Evolutionary conservation across 1,140 invertebrate species (phyloP).

Genomic region (Drosophila biarmipes): DNA sequence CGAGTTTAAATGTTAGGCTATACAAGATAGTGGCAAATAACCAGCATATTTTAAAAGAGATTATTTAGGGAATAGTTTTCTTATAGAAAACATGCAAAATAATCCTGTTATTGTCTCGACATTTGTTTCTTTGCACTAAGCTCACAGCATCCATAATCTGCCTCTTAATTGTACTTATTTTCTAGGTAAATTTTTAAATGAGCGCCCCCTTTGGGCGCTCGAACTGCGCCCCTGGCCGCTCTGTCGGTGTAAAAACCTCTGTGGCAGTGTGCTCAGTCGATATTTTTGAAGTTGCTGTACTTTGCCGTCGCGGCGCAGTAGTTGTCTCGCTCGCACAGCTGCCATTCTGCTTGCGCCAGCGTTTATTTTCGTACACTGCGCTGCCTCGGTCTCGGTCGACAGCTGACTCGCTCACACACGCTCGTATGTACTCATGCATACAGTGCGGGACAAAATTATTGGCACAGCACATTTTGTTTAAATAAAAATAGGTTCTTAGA

Average conservation of each 20-base stretch:
- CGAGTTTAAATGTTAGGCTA: too few relatives aligned
- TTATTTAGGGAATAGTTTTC: too few relatives aligned
- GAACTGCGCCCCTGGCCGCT: conserved; percentile 36
- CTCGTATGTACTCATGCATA: not conserved
- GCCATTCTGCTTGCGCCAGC: conserved; percentile 58
- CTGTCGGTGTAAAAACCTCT: conserved; percentile 42
- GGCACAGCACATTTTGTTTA: not conserved
- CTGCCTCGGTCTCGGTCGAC: conserved; percentile 58
- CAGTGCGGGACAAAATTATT: not conserved
- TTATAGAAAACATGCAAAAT: too few relatives aligned
- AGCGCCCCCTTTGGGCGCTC: conserved; percentile 27
- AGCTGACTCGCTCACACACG: conserved; percentile 34
- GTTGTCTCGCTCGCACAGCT: conserved; percentile 70
- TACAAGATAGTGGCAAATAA: too few relatives aligned
- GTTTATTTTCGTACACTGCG: conserved; percentile 76
- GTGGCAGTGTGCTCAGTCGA: conserved; percentile 65
- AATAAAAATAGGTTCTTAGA: not conserved
- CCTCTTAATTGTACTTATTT: not conserved
- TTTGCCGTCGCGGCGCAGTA: conserved; percentile 76
- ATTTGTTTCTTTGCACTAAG: too few relatives aligned
- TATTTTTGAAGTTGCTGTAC: conserved; percentile 83
- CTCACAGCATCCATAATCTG: not conserved
- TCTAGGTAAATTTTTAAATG: not conserved
- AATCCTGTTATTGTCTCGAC: too few relatives aligned
- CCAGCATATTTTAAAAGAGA: too few relatives aligned